Base-by-base conservation (phyloP, 2,888 invertebrate genomes). In the Malthinus seriepunctatus region DNA sequence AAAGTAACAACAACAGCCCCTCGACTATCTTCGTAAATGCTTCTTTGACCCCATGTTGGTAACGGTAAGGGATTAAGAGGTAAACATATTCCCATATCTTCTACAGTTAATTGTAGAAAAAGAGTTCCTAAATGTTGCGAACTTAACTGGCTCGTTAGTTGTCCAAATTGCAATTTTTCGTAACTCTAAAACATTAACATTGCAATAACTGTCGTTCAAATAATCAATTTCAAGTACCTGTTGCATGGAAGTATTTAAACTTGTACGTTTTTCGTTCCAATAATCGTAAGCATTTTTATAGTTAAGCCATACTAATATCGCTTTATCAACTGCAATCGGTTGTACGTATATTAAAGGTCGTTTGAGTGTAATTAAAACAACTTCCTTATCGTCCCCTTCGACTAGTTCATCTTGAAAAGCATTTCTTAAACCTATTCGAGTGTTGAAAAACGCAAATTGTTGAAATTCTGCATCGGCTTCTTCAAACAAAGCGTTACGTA, bases 241-340 rank as follows among this genome's bases (percentile, higher is more conserved):
- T 0, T 90, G 80, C 35, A 94, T 91, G 75, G 97, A 96, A 71
- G 91, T 93, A 74, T 93, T 96, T 38, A 97, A 81, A 69, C 90
- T 93, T 4, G 93, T 89, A 3, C 97, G 82, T 79, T 98, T 97
- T 77, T 97, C 97, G 68, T 93, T 95, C 98, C 98, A 99, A 79
- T 97, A 98, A 76, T 99, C 97, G 75, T 98, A 98, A 0, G 98
- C 97, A 79, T 97, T 98, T 81, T 97, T 97, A 76, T 99, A 99
- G 81, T 99, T 98, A 64, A 99, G 83, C 98, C 99, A 99, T 45
- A 99, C 95, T 12, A 99, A 84, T 66, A 99, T 96, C 9, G 96
- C 98, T 82, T 96, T 96, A 79, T 99, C 99, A 51, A 99, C 92
- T 7, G 99, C 98, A 72, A 95, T 88, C 0, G 98, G 97, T 78